Conservation (phyloP, 1,140 invertebrate species). For the Euwallacea fornicatus region DNA sequence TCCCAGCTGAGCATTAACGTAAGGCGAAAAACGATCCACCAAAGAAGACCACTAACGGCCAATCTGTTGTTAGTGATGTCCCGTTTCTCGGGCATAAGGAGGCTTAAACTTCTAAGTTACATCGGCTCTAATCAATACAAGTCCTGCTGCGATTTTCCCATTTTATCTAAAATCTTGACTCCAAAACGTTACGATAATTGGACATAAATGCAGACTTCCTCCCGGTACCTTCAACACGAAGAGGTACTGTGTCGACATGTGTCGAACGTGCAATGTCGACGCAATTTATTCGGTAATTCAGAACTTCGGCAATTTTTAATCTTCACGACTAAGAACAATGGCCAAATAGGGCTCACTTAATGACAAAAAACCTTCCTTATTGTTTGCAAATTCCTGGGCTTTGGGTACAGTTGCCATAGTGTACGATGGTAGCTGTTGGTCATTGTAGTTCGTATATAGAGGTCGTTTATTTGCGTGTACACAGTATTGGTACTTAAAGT, state of each 20-base stretch:
- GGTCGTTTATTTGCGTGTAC: no score
- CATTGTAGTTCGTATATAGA: no score
- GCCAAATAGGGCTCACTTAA: slow-evolving; percentile 24
- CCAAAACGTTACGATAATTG: neutral
- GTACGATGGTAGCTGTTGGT: no score
- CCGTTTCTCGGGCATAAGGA: no score
- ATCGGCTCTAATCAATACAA: neutral
- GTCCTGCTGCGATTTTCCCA: neutral
- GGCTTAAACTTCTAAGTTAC: slow-evolving; percentile 1
- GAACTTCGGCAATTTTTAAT: neutral
- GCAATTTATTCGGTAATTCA: slow-evolving; percentile 2
- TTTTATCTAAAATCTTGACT: neutral
- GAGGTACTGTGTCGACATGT: neutral
- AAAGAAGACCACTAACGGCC: no score
- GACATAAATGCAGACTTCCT: neutral
- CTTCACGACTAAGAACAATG: slow-evolving; percentile 13
- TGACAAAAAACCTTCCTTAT: slow-evolving; percentile 26
- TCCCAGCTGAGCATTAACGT: no score
- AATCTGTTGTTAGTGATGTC: no score
- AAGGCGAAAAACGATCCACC: no score
- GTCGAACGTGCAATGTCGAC: neutral
- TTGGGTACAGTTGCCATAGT: neutral
- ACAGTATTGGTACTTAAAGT: no score
- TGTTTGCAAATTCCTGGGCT: slow-evolving; percentile 15
- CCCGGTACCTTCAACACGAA: neutral